A percentile compares a stretch with the other conserved stretches of the same genome.
These are phyloP conservation scores for Parauchenoglanis ngamensis DNA, from an alignment of 2,797 vertebrate species.

Conservation along the genomic window DNA sequence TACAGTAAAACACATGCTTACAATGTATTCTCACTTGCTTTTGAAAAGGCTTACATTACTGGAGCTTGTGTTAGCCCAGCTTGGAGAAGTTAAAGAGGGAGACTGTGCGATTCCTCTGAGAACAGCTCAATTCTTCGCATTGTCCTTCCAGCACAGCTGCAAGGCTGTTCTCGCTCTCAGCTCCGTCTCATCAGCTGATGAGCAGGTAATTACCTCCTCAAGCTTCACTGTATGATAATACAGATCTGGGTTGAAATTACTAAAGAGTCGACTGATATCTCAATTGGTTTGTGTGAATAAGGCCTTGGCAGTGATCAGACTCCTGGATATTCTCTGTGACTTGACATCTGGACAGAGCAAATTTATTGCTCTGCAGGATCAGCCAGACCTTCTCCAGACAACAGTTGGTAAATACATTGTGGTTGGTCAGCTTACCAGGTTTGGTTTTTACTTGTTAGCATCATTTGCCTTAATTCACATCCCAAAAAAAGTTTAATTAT, in stretches of 20 bases:
- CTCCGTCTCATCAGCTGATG: slow-evolving; percentile 66
- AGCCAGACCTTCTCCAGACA: slow-evolving; percentile 80
- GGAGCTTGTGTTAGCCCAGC: slow-evolving; percentile 80
- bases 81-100: slow-evolving; percentile 68
- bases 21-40: slow-evolving; percentile 20
- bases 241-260: not conserved
- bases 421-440: not conserved
- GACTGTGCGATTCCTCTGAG: slow-evolving; percentile 67
- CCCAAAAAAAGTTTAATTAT: not conserved
- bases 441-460: not conserved
- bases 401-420: slow-evolving; percentile 80
- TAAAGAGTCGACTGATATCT: not conserved
- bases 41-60: slow-evolving; percentile 81
- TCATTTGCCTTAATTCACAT: not conserved
- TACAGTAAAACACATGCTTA: not conserved
- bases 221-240: not conserved
- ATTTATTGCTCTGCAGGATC: slow-evolving; percentile 83
- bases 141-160: slow-evolving; percentile 80
- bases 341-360: slow-evolving; percentile 82
- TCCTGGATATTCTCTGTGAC: slow-evolving; percentile 93
- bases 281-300: slow-evolving; percentile 72
- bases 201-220: slow-evolving; percentile 76
- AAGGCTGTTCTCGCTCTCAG: slow-evolving; percentile 79
- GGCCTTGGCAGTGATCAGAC: slow-evolving; percentile 81
- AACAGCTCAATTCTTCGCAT: slow-evolving; percentile 79